Evolutionary conservation across 2,888 invertebrate species (phyloP), one percentile per base, ranked within the genome.

Genomic region (Eupsilia transversa): DNA sequence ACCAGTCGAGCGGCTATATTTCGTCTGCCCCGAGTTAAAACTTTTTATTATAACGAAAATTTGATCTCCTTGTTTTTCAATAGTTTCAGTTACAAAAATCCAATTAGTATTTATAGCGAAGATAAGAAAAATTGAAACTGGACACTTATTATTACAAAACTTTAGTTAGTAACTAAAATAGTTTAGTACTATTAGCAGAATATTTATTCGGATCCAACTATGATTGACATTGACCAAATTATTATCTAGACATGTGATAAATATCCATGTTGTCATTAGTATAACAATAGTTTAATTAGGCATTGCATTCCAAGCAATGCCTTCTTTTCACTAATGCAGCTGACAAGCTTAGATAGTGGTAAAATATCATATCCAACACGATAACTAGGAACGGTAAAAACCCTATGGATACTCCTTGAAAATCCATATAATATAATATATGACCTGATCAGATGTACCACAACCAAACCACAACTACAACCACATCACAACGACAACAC

Each of bases 1-100:
- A n/a, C n/a, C n/a, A n/a, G n/a, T n/a, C n/a, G n/a, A n/a, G 23
- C 23, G 7, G 49, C 20, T 33, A 49, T 41, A 49, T 23, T 33
- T 27, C 27, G 10, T 12, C 7, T 17, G 17, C 38, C 7, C 20
- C 35, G n/a, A 54, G 33, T 5, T 72, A 3, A 20, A 46, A 17
- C 23, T 72, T 61, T 41, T 30, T 43, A 17, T 23, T 27, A 17
- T 59, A 60, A 71, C 27, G 17, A 74, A 10, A 43, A 61, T 52
- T 61, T 54, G 52, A 72, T 72, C 33, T 61, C 35, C 43, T 72
- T 72, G 54, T 54, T 52, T 35, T 35, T 41, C 17, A 54, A 60
- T 27, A 35, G 73, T 52, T 46, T 70, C 33, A 43, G 43, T 61
- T n/a, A 35, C 73, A 41, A 35, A 60, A 52, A 41, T 49, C 27